phyloP scores from a whole-genome alignment of 1,140 invertebrate genomes.

The Trachymyrmex septentrionalis region DNA sequence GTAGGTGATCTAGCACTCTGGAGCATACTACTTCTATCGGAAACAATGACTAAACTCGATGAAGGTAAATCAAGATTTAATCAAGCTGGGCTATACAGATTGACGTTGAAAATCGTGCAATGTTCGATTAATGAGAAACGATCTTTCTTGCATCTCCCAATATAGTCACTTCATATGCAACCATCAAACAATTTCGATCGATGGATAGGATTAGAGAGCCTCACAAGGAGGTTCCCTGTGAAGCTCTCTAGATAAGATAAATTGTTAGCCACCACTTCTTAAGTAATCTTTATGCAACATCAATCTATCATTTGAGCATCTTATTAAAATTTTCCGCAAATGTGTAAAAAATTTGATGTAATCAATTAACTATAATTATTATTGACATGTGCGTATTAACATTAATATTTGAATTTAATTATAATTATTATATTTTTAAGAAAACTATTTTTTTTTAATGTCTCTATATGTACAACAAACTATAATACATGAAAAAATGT shows the following conservation, averaged over 20 bases:
- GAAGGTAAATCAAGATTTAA: slow-evolving; percentile 24
- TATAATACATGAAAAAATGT: not conserved
- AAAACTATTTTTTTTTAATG: not conserved
- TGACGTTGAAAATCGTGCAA: slow-evolving; percentile 49
- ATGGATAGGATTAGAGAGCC: no score
- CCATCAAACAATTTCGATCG: not conserved
- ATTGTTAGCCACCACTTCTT: not conserved
- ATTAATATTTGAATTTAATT: not conserved
- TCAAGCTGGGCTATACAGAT: not conserved
- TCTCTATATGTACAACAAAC: not conserved
- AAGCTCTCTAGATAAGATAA: not conserved
- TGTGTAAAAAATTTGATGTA: not conserved
- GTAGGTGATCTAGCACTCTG: slow-evolving; percentile 46
- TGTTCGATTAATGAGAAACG: slow-evolving; percentile 45
- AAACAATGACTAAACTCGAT: not conserved
- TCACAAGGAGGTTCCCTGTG: no score
- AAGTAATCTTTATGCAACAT: not conserved
- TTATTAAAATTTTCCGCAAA: not conserved
- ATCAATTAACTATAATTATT: not conserved
- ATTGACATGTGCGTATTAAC: no score
- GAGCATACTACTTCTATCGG: slow-evolving; percentile 11
- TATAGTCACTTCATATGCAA: not conserved
- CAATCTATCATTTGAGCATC: not conserved
- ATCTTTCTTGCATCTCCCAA: not conserved
- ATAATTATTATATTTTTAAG: not conserved